Base-by-base conservation (phyloP, 2,113 vertebrate genomes). In the Dolichotis patagonum region DNA sequence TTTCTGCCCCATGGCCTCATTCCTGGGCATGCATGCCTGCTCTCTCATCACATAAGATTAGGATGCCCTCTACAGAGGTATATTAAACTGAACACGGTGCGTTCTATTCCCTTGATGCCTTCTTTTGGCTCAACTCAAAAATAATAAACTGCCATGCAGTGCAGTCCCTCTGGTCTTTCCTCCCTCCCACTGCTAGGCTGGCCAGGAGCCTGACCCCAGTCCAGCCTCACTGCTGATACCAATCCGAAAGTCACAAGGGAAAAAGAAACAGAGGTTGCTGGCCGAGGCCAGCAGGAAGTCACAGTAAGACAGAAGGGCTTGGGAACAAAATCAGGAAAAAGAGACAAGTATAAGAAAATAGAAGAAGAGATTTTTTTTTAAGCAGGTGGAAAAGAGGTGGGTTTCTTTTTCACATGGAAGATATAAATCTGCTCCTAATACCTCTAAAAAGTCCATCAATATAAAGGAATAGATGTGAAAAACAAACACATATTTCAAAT, bases 41-140 rank as follows among this genome's bases (percentile, higher is more conserved):
- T 94, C 85, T 65, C 67, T 30, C 78, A 19, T 60, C 77, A 69
- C 63, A 32, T 93, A 85, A 95, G 95, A 60, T 91, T 60, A 96
- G 71, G 69, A 95, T 96, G 69, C 82, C 82, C 38, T 88, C 86
- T 43, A 43, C 12, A 86, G 84, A 85, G 58, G 4, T 46, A 43
- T 63, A 83, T 26, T 90, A 90, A 94, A 49, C 38, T 46, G 12
- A 94, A 62, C 38, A 62, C 85, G 87, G 46, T 65, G 63, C 62
- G 63, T 83, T 90, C 84, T 92, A 0, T 73, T 78, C 94, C 63
- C 63, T 63, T 32, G 35, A 78, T 90, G 49, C 35, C 38, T 95
- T 63, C 49, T 77, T 38, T 60, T 67, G 71, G 22, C 60, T 19
- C 24, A 83, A 85, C 17, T 87, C 63, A 90, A 65, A 94, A 87